phyloP scores from a whole-genome alignment of 1,140 invertebrate genomes.

The Temnothorax longispinosus region DNA sequence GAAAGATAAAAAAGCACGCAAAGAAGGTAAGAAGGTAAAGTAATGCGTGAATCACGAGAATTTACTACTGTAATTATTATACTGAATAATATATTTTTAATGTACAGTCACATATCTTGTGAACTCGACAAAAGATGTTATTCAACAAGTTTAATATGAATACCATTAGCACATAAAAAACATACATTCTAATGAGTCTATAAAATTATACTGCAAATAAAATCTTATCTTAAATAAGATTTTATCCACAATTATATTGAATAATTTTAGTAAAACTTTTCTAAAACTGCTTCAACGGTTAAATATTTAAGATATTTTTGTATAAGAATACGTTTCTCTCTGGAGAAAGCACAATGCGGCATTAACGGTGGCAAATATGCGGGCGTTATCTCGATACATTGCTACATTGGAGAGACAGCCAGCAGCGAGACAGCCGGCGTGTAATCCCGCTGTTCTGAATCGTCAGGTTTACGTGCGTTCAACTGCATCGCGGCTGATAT shows the following conservation, averaged over 20 bases:
- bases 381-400: neutral
- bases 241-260: neutral
- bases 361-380: neutral
- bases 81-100: neutral
- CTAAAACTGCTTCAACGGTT: neutral
- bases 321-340: neutral
- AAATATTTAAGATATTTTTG: neutral
- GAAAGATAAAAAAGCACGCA: too few relatives aligned
- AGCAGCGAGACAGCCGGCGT: conserved; percentile 12
- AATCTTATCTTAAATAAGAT: neutral
- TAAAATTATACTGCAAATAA: neutral
- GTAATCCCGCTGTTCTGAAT: conserved; percentile 46
- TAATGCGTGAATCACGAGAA: neutral
- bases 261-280: neutral
- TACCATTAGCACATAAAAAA: neutral
- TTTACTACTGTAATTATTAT: neutral
- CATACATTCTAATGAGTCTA: neutral
- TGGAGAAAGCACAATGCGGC: neutral
- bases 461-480: conserved; percentile 58
- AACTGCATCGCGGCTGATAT: conserved; percentile 42
- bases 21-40: neutral
- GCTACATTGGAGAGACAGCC: neutral
- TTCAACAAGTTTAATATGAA: neutral
- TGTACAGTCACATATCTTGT: neutral
- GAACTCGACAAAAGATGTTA: neutral